phyloP scores from a whole-genome alignment of 2,113 vertebrate species.

The Pycnonotus jocosus region DNA sequence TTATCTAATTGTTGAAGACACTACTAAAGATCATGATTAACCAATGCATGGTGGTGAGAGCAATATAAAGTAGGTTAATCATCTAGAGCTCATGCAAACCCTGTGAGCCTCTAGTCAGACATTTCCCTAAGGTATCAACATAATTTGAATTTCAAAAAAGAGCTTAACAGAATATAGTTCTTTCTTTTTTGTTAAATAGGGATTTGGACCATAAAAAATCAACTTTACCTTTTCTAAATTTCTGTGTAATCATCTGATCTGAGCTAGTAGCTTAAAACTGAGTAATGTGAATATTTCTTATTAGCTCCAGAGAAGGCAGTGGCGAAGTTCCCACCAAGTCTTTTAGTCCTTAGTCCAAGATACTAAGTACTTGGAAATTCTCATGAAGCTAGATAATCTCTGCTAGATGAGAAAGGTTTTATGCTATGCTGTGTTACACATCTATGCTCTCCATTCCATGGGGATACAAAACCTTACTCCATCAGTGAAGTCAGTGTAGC shows the following conservation, averaged over 20 bases:
- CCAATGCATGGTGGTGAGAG: not conserved
- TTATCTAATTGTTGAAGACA: slow-evolving; percentile 50
- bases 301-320: not conserved
- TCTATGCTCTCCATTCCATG: not conserved
- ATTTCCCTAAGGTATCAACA: slow-evolving; percentile 43
- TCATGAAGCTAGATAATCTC: not conserved
- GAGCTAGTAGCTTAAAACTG: not conserved
- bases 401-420: not conserved
- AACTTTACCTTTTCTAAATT: slow-evolving; percentile 22
- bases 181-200: slow-evolving; percentile 32
- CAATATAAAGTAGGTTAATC: slow-evolving; percentile 57
- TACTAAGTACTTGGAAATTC: not conserved
- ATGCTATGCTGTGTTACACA: not conserved
- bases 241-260: not conserved
- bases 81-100: slow-evolving; percentile 21
- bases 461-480: not conserved
- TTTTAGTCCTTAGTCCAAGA: not conserved
- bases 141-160: slow-evolving; percentile 58
- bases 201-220: slow-evolving; percentile 2
- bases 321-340: not conserved
- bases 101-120: slow-evolving; percentile 29
- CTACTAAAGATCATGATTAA: slow-evolving; percentile 36
- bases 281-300: not conserved
- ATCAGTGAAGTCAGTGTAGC: not conserved
- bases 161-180: slow-evolving; percentile 4